A percentile compares a stretch with the other conserved stretches of the same genome.
Conservation (phyloP, 1,140 invertebrate species). For the Drosophila burlai region DNA sequence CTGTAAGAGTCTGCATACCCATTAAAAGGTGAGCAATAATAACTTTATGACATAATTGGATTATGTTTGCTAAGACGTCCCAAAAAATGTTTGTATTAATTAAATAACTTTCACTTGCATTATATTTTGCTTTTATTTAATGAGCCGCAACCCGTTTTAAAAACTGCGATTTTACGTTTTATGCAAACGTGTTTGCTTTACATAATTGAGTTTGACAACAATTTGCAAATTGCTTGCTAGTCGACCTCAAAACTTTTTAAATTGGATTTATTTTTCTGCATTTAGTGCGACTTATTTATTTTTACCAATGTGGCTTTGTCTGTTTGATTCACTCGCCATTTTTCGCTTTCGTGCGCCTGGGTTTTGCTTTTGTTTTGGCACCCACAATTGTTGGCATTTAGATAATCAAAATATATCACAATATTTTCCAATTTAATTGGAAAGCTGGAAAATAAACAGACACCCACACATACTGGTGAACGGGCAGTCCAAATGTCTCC, state of each 20-base stretch:
- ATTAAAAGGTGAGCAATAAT: neutral
- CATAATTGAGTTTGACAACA: conserved; percentile 69
- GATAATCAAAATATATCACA: conserved; percentile 60
- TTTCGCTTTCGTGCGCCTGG: conserved; percentile 42
- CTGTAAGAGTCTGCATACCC: neutral
- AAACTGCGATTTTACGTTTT: conserved; percentile 9
- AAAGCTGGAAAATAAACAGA: conserved; percentile 24
- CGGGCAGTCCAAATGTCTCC: neutral
- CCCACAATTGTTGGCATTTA: conserved; percentile 47
- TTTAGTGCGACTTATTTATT: conserved; percentile 50
- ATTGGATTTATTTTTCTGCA: conserved; percentile 47
- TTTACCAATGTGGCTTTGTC: conserved; percentile 34
- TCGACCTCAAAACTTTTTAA: conserved; percentile 42
- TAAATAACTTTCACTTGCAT: neutral
- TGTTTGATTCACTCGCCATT: conserved; percentile 22
- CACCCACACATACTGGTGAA: neutral
- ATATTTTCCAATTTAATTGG: conserved; percentile 68
- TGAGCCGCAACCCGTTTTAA: neutral
- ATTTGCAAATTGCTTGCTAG: conserved; percentile 66
- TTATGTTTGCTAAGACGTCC: neutral
- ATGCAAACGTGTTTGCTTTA: conserved; percentile 26
- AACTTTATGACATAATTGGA: neutral
- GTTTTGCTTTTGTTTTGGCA: conserved; percentile 24
- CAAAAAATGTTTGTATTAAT: neutral
- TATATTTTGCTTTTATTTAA: conserved; percentile 12